Base-by-base conservation (phyloP, 2,113 vertebrate species). In the Takifugu bimaculatus region DNA sequence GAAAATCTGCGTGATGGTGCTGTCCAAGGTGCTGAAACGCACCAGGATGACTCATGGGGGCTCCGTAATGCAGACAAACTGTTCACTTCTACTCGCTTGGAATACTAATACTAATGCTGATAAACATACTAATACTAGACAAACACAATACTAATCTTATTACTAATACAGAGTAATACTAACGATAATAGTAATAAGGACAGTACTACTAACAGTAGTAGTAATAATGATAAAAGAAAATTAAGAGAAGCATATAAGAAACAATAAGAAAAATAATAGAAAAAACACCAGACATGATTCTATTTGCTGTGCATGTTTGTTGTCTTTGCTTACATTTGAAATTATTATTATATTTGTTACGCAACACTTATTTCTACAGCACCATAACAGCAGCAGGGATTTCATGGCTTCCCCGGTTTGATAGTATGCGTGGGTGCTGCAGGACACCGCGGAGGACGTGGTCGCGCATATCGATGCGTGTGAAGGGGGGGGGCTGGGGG, bases 21-120 rank as follows among this genome's bases (percentile, higher is more conserved):
- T 92, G 80, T 88, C 89, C 88, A 7, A 62, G 88, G 90, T 91
- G 65, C 91, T 92, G 90, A 91, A 90, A 35, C 68, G 50, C 68
- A 71, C 39, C 59, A 58, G 42, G 54, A 70, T 87, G 82, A 86
- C 70, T 87, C 82, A 87, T 45, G 25, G 70, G 55, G 53, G 50
- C 70, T 53, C 50, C 47, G 47, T 54, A 5, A 32, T 58, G 53
- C 39, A 25, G 48, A 45, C 29, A 50, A 43, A 43, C 26, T 13
- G 14, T 45, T 14, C 20, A 42, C 3, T 14, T 43, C 3, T 1
- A 13, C 32, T 51, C 1, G 25, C 0, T 54, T 55, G 5, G 25
- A 27, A 51, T 44, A 47, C 1, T 47, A 47, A 47, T n/a, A 54
- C 28, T 28, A 32, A 14, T 29, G 7, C 7, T n/a, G 32, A n/a